These are phyloP conservation scores for Zaprionus ornatus DNA, from an alignment of 1,140 invertebrate species.

Conservation along the genomic window DNA sequence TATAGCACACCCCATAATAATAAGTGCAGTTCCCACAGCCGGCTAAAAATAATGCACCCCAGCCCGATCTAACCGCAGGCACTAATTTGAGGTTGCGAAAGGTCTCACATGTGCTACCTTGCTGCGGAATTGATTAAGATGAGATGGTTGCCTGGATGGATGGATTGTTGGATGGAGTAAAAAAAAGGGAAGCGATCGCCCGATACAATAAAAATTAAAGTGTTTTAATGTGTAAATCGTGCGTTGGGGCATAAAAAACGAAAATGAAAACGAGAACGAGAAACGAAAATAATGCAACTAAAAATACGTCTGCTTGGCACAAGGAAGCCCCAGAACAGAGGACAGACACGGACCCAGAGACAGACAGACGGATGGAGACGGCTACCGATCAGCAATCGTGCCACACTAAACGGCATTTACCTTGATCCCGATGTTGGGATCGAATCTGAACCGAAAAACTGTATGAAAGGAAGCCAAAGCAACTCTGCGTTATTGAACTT, in stretches of 20 bases:
- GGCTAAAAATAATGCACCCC: conserved; percentile 64
- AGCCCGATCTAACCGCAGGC: conserved; percentile 51
- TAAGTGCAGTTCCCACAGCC: conserved; percentile 74
- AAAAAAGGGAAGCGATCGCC: conserved; percentile 66
- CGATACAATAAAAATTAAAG: conserved; percentile 80
- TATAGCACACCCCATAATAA: conserved; percentile 55
- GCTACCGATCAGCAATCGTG: conserved; percentile 75
- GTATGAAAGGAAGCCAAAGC: conserved; percentile 60
- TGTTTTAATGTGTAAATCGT: conserved; percentile 83
- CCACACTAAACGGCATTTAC: conserved; percentile 80
- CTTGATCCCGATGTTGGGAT: conserved; percentile 62
- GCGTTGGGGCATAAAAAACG: conserved; percentile 59
- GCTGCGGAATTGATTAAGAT: conserved; percentile 65
- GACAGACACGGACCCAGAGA: conserved; percentile 12
- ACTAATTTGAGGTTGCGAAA: conserved; percentile 82
- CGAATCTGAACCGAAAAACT: conserved; percentile 19
- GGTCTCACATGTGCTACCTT: conserved; percentile 69
- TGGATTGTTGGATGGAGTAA: conserved; percentile 13
- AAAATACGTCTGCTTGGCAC: conserved; percentile 18
- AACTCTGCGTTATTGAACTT: conserved; percentile 71
- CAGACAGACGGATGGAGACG: conserved; percentile 19
- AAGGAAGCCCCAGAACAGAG: conserved; percentile 69
- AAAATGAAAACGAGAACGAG: conserved; percentile 34
- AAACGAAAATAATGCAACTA: conserved; percentile 27
- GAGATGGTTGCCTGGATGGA: background rate